phyloP scores from a whole-genome alignment of 2,888 invertebrate genomes.

The Bhutanitis thaidina region DNA sequence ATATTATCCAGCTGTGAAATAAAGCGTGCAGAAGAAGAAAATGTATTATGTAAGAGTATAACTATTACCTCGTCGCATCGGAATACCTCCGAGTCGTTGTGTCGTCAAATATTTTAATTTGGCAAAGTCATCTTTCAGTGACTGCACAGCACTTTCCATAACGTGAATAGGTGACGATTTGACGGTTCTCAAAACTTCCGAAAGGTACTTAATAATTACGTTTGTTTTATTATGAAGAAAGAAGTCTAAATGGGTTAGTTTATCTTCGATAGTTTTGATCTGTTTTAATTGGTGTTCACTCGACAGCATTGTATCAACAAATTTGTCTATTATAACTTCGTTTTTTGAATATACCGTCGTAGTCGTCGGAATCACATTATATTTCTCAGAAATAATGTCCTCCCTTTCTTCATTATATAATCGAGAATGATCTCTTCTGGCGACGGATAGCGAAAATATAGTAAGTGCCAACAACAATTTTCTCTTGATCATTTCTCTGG shows the following conservation, averaged over 20 bases:
- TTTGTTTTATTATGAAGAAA: slow-evolving; percentile 53
- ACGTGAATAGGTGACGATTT: slow-evolving; percentile 35
- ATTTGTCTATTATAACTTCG: slow-evolving; percentile 56
- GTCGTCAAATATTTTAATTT: slow-evolving; percentile 38
- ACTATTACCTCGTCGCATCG: slow-evolving; percentile 41
- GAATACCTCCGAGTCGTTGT: slow-evolving; percentile 20
- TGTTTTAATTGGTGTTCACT: slow-evolving; percentile 59
- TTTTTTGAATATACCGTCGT: slow-evolving; percentile 29
- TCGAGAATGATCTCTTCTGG: not conserved
- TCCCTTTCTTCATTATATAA: not conserved
- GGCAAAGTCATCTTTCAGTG: slow-evolving; percentile 44
- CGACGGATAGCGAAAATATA: slow-evolving; percentile 6
- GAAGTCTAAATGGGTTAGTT: slow-evolving; percentile 50
- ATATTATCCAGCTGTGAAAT: too few species aligned
- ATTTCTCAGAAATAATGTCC: not conserved
- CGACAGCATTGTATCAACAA: slow-evolving; percentile 58
- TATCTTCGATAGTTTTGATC: slow-evolving; percentile 54
- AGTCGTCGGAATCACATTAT: slow-evolving; percentile 28
- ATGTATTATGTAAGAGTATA: not conserved
- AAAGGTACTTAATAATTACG: slow-evolving; percentile 51
- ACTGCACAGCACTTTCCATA: slow-evolving; percentile 36
- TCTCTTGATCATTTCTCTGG: slow-evolving; percentile 13
- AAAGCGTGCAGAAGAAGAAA: not conserved
- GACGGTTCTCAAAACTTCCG: slow-evolving; percentile 46
- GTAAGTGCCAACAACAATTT: slow-evolving; percentile 13